Conservation (phyloP, 2,797 vertebrate genomes). For the Gymnoscopelus microlampas region DNA sequence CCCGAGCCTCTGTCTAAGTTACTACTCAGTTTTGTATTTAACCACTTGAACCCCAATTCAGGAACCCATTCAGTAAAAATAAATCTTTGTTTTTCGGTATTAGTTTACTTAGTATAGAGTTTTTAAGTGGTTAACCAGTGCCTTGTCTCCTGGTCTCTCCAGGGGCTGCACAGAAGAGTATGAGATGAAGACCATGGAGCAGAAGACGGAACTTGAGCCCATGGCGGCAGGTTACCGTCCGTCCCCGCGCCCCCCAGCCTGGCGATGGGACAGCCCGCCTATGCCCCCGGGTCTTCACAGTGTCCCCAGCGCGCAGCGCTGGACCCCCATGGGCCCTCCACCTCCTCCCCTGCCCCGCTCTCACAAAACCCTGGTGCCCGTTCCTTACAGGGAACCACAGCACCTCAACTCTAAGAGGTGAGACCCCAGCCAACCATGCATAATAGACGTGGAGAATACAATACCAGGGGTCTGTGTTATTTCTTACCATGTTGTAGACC, state of each 20-base stretch:
- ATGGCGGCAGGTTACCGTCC: conserved; percentile 80
- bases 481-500: too few relatives aligned
- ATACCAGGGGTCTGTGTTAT: too few relatives aligned
- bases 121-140: too few relatives aligned
- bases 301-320: conserved; percentile 81
- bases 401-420: conserved; percentile 86
- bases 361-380: conserved; percentile 78
- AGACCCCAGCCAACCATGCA: conserved; percentile 19
- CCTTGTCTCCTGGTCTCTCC: conserved; percentile 18
- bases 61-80: too few relatives aligned
- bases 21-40: too few relatives aligned
- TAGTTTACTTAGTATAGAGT: too few relatives aligned
- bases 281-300: conserved; percentile 78
- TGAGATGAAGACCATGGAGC: conserved; percentile 88
- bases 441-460: too few relatives aligned
- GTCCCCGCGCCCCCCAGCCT: conserved; percentile 82
- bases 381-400: conserved; percentile 88
- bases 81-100: too few relatives aligned
- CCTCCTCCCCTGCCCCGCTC: conserved; percentile 79
- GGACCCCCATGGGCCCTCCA: conserved; percentile 77
- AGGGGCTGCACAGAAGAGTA: conserved; percentile 93
- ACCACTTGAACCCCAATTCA: too few relatives aligned
- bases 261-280: conserved; percentile 88
- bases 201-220: conserved; percentile 85
- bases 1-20: too few relatives aligned